Evolutionary conservation across 2,113 vertebrate genomes (phyloP).

Genomic region (Lamprotornis superbus): DNA sequence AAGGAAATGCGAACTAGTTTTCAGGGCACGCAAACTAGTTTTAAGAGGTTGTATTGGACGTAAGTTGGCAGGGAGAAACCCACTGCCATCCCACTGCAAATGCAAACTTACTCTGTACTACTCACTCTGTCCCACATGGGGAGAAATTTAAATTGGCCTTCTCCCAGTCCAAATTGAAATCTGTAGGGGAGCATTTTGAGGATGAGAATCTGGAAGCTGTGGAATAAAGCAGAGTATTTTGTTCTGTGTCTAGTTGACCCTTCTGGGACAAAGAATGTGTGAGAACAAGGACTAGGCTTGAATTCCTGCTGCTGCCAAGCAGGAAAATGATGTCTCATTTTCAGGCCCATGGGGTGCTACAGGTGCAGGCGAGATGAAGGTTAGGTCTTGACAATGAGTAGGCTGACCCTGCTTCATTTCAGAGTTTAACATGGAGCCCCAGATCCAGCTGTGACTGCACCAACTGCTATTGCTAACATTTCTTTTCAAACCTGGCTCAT

Average conservation of each 20-base stretch:
- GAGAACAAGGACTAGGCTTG: not conserved
- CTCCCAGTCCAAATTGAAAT: not conserved
- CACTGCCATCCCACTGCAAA: not conserved
- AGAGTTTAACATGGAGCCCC: not conserved
- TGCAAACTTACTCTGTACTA: not conserved
- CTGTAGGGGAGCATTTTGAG: not conserved
- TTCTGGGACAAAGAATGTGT: not conserved
- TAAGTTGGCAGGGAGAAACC: not conserved
- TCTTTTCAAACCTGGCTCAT: not conserved
- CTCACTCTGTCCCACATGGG: not conserved
- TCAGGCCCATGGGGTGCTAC: not conserved
- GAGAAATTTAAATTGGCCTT: not conserved
- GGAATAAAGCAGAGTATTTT: not conserved
- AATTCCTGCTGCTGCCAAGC: not conserved
- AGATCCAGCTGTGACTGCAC: not conserved
- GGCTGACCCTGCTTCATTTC: not conserved
- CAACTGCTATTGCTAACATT: not conserved
- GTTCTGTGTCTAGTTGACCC: not conserved
- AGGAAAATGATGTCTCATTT: not conserved
- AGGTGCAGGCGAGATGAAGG: not conserved
- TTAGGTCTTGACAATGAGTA: not conserved
- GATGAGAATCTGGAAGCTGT: not conserved
- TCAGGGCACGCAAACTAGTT: not conserved
- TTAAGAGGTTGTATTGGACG: not conserved
- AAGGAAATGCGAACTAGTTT: not conserved